These are phyloP conservation scores for Ondatra zibethicus DNA, from an alignment of 2,113 vertebrate genomes.

Conservation along the genomic window DNA sequence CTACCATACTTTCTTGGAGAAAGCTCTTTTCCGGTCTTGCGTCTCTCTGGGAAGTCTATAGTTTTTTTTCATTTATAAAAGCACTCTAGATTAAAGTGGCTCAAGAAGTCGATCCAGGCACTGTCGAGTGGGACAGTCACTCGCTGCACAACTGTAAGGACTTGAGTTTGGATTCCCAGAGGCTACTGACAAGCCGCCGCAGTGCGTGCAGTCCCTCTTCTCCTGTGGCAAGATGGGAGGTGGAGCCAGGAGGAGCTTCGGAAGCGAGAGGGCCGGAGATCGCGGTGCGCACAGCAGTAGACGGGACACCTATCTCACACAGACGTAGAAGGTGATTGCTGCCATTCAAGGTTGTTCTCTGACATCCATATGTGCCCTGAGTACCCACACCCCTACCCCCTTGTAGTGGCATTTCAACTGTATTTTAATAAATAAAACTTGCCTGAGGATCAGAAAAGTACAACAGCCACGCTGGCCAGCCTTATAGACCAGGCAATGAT, in stretches of 20 bases:
- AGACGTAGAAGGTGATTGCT: not conserved
- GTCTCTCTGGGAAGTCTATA: not conserved
- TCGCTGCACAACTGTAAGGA: not conserved
- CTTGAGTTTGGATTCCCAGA: not conserved
- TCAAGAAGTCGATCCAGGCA: not conserved
- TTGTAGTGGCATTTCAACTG: too few species aligned
- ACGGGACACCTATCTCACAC: not conserved
- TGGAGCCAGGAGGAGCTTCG: not conserved
- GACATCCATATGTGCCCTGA: not conserved
- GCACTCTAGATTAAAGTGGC: not conserved
- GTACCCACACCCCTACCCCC: not conserved
- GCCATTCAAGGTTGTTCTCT: not conserved
- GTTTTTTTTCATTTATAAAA: not conserved
- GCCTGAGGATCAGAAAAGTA: too few species aligned
- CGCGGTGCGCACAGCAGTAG: not conserved
- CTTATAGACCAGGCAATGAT: too few species aligned
- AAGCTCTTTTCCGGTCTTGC: not conserved
- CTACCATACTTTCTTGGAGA: not conserved
- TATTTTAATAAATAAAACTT: too few species aligned
- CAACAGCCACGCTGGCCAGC: too few species aligned
- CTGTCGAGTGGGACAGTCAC: not conserved
- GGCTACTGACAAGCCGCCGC: too few species aligned
- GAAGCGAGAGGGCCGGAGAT: not conserved
- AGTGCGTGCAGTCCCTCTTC: not conserved
- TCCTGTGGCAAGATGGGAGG: not conserved